Percentiles rank a stretch among this genome's conserved stretches.
Conservation (phyloP, 2,888 invertebrate genomes). For the Hypena proboscidalis region DNA sequence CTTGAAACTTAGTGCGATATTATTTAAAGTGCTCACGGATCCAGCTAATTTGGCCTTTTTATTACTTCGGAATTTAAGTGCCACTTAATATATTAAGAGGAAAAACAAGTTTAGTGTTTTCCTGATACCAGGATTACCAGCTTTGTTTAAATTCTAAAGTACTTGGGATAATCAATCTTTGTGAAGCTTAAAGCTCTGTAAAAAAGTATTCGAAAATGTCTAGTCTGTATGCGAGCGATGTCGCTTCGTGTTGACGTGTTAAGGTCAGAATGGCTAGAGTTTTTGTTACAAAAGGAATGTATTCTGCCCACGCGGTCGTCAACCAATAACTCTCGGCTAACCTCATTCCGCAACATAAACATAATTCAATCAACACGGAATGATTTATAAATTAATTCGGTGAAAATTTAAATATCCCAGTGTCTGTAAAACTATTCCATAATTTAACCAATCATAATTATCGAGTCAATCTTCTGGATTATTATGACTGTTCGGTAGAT, state of each 20-base stretch:
- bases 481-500: constrained; percentile 49
- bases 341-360: constrained; percentile 39
- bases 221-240: constrained; percentile 17
- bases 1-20: constrained; percentile 54
- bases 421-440: constrained; percentile 47
- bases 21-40: constrained; percentile 36
- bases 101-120: constrained; percentile 39
- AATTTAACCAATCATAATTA: constrained; percentile 56
- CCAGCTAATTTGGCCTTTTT: constrained; percentile 23
- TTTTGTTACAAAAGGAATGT: constrained; percentile 36
- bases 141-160: constrained; percentile 29
- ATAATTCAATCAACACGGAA: constrained; percentile 47
- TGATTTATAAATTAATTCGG: constrained; percentile 47
- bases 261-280: constrained; percentile 25
- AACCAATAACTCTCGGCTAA: constrained; percentile 31
- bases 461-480: constrained; percentile 49
- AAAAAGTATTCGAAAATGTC: constrained; percentile 11
- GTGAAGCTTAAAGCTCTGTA: constrained; percentile 15
- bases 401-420: constrained; percentile 43
- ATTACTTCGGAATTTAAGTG: constrained; percentile 11
- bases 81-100: constrained; percentile 43
- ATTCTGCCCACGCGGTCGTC: constrained; percentile 37
- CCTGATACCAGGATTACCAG: constrained; percentile 28
- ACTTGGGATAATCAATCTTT: constrained; percentile 25
- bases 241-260: constrained; percentile 16